Conservation (phyloP, 2,888 invertebrate genomes). For the Drosophila paramelanica region DNA sequence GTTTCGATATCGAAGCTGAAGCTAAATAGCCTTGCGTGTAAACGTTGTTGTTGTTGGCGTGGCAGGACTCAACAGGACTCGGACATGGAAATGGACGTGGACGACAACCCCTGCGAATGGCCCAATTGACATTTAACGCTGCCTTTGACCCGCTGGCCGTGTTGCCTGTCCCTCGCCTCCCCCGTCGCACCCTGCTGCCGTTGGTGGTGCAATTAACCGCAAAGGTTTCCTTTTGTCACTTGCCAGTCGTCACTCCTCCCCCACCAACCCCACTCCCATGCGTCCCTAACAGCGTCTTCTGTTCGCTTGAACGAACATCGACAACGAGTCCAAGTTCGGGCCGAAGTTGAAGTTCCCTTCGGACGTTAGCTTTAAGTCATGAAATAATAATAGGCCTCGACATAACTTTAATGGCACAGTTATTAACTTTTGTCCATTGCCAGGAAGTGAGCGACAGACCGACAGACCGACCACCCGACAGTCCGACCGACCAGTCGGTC, state of each 20-base stretch:
- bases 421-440: constrained; percentile 62
- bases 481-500: constrained; percentile 1
- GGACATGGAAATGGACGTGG: neutral
- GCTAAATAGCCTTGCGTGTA: constrained; percentile 5
- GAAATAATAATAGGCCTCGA: constrained; percentile 63
- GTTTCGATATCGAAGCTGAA: neutral
- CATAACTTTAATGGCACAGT: constrained; percentile 69
- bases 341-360: constrained; percentile 10
- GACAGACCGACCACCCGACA: constrained; percentile 7
- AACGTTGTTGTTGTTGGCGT: constrained; percentile 20
- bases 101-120: constrained; percentile 45
- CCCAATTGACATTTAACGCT: constrained; percentile 77
- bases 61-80: constrained; percentile 15
- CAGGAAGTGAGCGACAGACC: constrained; percentile 35
- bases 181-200: neutral
- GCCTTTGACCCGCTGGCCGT: constrained; percentile 55
- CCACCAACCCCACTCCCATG: neutral
- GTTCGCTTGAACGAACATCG: constrained; percentile 30
- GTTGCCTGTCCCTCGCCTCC: neutral
- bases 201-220: constrained; percentile 72
- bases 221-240: constrained; percentile 78
- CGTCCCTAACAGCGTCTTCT: constrained; percentile 23
- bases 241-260: constrained; percentile 7
- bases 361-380: constrained; percentile 64
- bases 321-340: neutral